Conservation (phyloP, 2,113 vertebrate genomes). For the Noturus placidus region DNA sequence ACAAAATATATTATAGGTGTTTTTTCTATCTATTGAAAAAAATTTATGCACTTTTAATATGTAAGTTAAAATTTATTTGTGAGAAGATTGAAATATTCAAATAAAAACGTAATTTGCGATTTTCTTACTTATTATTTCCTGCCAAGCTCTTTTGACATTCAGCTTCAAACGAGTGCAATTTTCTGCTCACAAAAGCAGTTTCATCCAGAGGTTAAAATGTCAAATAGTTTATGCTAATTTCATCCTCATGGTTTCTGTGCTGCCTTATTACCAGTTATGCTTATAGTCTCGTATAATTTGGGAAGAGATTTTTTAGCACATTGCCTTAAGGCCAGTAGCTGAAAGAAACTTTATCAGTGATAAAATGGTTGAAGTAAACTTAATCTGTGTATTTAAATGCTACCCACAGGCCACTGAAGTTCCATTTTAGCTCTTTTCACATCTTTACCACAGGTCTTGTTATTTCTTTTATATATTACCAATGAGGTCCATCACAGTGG, state of each 20-base stretch:
- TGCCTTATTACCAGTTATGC: conserved; percentile 17
- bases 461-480: neutral
- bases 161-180: conserved; percentile 42
- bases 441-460: neutral
- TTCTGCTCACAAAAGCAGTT: conserved; percentile 49
- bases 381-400: neutral
- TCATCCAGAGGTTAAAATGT: conserved; percentile 50
- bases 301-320: conserved; percentile 5
- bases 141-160: conserved; percentile 43
- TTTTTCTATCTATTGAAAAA: neutral
- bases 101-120: conserved; percentile 9
- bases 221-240: conserved; percentile 53
- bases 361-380: conserved; percentile 10
- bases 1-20: neutral
- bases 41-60: neutral
- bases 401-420: neutral
- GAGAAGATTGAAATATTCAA: neutral
- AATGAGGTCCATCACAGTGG: neutral
- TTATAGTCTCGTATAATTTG: conserved; percentile 21
- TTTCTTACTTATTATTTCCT: conserved; percentile 28
- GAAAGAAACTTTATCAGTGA: conserved; percentile 24
- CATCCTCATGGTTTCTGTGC: conserved; percentile 21
- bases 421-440: neutral
- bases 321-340: conserved; percentile 15
- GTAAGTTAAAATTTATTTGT: neutral